Evolutionary conservation across 53 echinoderm and acorn worm species (phyloP), one percentile per base, ranked within the genome.

Genomic region (Holothuria scabra): DNA sequence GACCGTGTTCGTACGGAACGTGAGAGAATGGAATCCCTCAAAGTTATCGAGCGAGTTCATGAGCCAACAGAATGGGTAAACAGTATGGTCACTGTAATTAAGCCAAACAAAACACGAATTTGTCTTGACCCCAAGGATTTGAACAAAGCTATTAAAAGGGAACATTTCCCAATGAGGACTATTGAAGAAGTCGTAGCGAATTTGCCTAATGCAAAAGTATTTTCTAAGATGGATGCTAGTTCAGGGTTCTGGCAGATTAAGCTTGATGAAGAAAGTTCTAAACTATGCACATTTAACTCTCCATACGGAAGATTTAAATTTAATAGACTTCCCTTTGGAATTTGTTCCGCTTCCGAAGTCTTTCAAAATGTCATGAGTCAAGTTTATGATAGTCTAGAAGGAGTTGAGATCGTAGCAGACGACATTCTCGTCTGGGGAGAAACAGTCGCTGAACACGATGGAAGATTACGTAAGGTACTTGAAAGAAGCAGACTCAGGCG

Each of bases 21-120:
- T 3, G 19, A 85, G 9, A 76, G 89, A 59, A 85, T 89, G 85
- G 85, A 85, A 65, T 48, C 46, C 8, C 82, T 90, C 1, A 68
- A 59, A 19, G 86, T 90, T 4, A 74, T 90, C 23, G 74, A 46
- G 28, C 80, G 67, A n/a, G n/a, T 35, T n/a, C 35, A 71, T 21
- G 9, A 67, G 66, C n/a, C n/a, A n/a, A n/a, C n/a, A n/a, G n/a
- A n/a, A n/a, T n/a, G n/a, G n/a, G n/a, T n/a, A n/a, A n/a, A n/a
- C n/a, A n/a, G n/a, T n/a, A n/a, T n/a, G n/a, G n/a, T n/a, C n/a
- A n/a, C n/a, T n/a, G n/a, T n/a, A n/a, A n/a, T n/a, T n/a, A n/a
- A n/a, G n/a, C n/a, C n/a, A n/a, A n/a, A n/a, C n/a, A n/a, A n/a
- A n/a, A n/a, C n/a, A n/a, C n/a, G n/a, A n/a, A n/a, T n/a, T n/a